Conservation (phyloP, 2,888 invertebrate species). For the Agrochola macilenta region DNA sequence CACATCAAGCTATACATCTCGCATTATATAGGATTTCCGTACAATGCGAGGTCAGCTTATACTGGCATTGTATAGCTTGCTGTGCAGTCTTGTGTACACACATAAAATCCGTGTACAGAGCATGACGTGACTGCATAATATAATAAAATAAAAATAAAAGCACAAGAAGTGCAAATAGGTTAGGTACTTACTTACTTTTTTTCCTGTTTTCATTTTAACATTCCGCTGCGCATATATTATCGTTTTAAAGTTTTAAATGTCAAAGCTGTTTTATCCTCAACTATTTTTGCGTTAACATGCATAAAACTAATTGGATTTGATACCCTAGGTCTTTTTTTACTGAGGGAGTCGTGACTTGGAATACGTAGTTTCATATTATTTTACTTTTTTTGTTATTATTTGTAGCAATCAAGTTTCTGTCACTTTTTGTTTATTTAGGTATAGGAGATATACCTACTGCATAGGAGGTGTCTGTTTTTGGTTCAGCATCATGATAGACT, state of each 20-base stretch:
- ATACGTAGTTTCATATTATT: slow-evolving; percentile 16
- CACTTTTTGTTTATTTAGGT: slow-evolving; percentile 7
- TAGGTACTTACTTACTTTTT: slow-evolving; percentile 19
- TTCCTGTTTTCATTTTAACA: slow-evolving; percentile 20
- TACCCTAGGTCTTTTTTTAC: slow-evolving; percentile 44
- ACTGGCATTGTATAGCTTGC: no score
- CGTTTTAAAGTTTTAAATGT: slow-evolving; percentile 57
- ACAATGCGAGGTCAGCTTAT: no score
- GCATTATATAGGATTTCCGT: no score
- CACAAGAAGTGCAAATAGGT: not conserved
- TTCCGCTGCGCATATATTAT: slow-evolving; percentile 24
- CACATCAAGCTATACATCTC: no score
- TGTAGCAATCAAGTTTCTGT: not conserved
- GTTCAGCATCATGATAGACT: no score
- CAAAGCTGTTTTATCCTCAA: slow-evolving; percentile 55
- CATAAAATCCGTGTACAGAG: not conserved
- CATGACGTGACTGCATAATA: not conserved
- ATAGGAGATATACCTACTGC: not conserved
- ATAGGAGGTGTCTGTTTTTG: not conserved
- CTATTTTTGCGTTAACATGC: slow-evolving; percentile 37
- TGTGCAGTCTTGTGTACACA: no score
- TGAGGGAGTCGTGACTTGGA: slow-evolving; percentile 44
- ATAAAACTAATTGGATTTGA: slow-evolving; percentile 58
- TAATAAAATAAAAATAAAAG: slow-evolving; percentile 29
- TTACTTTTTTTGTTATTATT: slow-evolving; percentile 1